phyloP scores from a whole-genome alignment of 2,888 invertebrate genomes.

The Argynnis bischoffii region DNA sequence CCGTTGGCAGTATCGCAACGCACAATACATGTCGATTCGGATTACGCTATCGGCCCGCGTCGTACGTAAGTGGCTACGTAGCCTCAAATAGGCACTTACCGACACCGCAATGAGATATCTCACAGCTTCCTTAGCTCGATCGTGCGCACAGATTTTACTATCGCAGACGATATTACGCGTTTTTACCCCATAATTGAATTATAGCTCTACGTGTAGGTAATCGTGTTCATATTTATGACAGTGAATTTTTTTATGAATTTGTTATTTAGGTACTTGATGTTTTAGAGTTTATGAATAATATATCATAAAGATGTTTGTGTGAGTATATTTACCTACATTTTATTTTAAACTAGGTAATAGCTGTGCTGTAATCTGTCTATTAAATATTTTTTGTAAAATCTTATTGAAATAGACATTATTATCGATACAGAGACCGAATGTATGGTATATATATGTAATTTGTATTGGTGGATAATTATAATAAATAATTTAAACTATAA shows the following conservation, averaged over 20 bases:
- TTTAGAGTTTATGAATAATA: neutral
- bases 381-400: no score
- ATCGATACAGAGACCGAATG: no score
- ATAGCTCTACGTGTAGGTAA: conserved; percentile 57
- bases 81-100: conserved; percentile 75
- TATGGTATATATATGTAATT: no score
- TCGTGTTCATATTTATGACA: conserved; percentile 56
- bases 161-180: conserved; percentile 64
- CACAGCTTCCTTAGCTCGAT: conserved; percentile 68
- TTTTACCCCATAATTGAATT: conserved; percentile 73
- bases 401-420: no score
- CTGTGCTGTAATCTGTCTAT: no score
- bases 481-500: no score
- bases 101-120: conserved; percentile 70
- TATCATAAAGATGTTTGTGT: no score
- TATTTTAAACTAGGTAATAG: no score
- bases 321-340: no score
- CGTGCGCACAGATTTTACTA: conserved; percentile 66
- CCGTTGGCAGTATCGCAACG: conserved; percentile 58
- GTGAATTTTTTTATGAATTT: conserved; percentile 41
- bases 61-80: conserved; percentile 60
- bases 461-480: no score
- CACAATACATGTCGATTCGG: conserved; percentile 74
- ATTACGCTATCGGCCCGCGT: conserved; percentile 72
- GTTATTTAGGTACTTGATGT: conserved; percentile 20